Base-by-base conservation (phyloP, 2,888 invertebrate species). In the Zootermopsis nevadensis region DNA sequence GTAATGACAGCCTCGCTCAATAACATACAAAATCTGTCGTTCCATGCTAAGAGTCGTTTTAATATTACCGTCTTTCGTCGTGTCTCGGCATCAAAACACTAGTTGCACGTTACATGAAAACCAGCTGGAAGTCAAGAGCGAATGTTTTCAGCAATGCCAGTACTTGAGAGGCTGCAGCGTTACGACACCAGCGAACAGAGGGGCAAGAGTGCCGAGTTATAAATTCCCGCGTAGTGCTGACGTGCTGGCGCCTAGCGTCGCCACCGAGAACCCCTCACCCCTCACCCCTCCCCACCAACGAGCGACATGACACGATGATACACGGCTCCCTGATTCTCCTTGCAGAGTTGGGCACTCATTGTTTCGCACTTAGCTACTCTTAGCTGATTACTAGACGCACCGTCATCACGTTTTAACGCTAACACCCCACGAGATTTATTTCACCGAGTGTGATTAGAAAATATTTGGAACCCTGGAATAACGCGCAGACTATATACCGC, bases 311-410 rank as follows among this genome's bases (percentile, higher is more conserved):
- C 72, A 74, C 72, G 55, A 72, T 55, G 81, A 77, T 55, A 55
- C 77, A 77, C 55, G 38, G 55, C 77, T 31, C 77, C 55, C 77
- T 55, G 48, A 77, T 77, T 24, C 77, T 77, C 76, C 76, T 42
- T 42, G 42, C 48, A 15, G 48, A 76, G 60, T 27, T 10, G 15
- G 27, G 55, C 31, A 15, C 55, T 77, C 77, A 77, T 77, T 77
- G 77, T 77, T 77, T 77, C 77, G 24, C 77, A 77, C 77, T 77
- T 77, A 77, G 31, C 69, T 22, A 69, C 69, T 69, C 69, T 69
- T 69, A 69, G 69, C 69, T 69, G 69, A 69, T 69, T 69, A 69
- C 69, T 33, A 33, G 31, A 33, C 69, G 30, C 10, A 66, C 24
- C 27, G 30, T 30, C 30, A 30, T 7, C 66, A 31, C 2, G 69